Percentiles rank a stretch among this genome's conserved stretches.
phyloP scores from a whole-genome alignment of 2,888 invertebrate genomes.

The Tryphoninae sp. region DNA sequence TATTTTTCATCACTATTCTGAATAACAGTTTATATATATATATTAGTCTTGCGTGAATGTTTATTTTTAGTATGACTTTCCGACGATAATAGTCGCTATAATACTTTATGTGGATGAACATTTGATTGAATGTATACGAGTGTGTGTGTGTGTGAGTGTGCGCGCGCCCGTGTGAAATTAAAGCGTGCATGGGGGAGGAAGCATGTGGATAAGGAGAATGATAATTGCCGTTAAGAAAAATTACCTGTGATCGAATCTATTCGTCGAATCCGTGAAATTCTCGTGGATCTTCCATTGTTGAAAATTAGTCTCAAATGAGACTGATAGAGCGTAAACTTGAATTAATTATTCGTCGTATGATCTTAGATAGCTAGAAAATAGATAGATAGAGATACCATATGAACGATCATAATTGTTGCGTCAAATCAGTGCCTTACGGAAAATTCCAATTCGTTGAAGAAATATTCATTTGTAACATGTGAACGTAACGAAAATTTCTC shows the following conservation, averaged over 20 bases:
- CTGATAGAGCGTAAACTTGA: slow-evolving; percentile 12
- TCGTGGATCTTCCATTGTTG: slow-evolving; percentile 39
- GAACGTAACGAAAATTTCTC: slow-evolving; percentile 12
- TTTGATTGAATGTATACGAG: slow-evolving; percentile 57
- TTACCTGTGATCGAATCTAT: slow-evolving; percentile 62
- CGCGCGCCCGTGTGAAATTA: slow-evolving; percentile 4
- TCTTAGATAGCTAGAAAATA: slow-evolving; percentile 10
- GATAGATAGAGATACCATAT: slow-evolving; percentile 6
- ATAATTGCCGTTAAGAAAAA: slow-evolving; percentile 63
- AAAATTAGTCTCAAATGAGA: slow-evolving; percentile 22
- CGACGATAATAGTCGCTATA: slow-evolving; percentile 58
- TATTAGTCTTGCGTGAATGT: slow-evolving; percentile 44
- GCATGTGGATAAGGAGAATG: slow-evolving; percentile 60
- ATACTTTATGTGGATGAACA: slow-evolving; percentile 58
- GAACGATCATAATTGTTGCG: slow-evolving; percentile 59
- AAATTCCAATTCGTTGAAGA: slow-evolving; percentile 46
- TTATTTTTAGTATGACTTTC: slow-evolving; percentile 51
- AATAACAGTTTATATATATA: slow-evolving; percentile 26
- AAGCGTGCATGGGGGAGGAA: slow-evolving; percentile 55
- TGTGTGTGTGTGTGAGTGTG: slow-evolving; percentile 36
- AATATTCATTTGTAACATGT: slow-evolving; percentile 30
- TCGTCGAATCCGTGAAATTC: slow-evolving; percentile 46
- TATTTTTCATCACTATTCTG: slow-evolving; percentile 23
- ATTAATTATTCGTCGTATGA: slow-evolving; percentile 39
- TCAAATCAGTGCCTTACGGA: slow-evolving; percentile 75